Conservation (phyloP, 1,140 invertebrate genomes). For the Drosophila oshimai region DNA sequence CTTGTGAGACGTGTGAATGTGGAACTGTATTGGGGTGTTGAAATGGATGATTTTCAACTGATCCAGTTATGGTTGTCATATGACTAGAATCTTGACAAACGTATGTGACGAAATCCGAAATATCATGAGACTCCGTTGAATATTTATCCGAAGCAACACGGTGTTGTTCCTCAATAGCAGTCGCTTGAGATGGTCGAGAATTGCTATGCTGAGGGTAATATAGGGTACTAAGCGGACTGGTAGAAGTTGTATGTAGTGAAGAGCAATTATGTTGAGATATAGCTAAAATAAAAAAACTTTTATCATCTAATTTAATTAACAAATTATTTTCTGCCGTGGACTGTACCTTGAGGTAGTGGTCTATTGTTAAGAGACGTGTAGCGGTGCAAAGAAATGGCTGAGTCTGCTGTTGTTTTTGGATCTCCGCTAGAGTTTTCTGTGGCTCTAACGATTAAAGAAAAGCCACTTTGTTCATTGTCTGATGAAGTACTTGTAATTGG, state of each 20-base stretch:
- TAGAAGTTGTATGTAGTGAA: slow-evolving; percentile 76
- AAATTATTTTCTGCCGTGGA: not conserved
- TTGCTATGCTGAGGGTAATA: slow-evolving; percentile 84
- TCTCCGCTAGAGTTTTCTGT: slow-evolving; percentile 34
- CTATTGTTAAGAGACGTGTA: slow-evolving; percentile 67
- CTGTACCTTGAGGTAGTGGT: slow-evolving; percentile 37
- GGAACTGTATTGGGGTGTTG: slow-evolving; percentile 51
- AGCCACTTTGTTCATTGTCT: slow-evolving; percentile 44
- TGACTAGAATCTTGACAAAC: slow-evolving; percentile 93
- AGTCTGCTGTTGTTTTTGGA: slow-evolving; percentile 23
- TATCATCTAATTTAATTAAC: not conserved
- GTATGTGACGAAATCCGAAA: slow-evolving; percentile 97
- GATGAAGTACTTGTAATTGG: slow-evolving; percentile 30
- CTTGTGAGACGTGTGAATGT: slow-evolving; percentile 33
- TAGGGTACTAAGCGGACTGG: slow-evolving; percentile 82
- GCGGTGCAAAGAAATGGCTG: slow-evolving; percentile 59
- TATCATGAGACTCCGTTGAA: slow-evolving; percentile 87
- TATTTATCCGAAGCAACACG: slow-evolving; percentile 66
- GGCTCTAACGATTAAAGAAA: slow-evolving; percentile 67
- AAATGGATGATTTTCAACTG: slow-evolving; percentile 43
- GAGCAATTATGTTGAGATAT: slow-evolving; percentile 66
- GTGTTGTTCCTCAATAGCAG: slow-evolving; percentile 58
- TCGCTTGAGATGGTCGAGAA: slow-evolving; percentile 52
- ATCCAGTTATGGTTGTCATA: slow-evolving; percentile 15
- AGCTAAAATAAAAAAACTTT: slow-evolving; percentile 24